Percentiles rank a stretch among this genome's conserved stretches.
Conservation (phyloP, 2,888 invertebrate genomes). For the Orthosia gothica region DNA sequence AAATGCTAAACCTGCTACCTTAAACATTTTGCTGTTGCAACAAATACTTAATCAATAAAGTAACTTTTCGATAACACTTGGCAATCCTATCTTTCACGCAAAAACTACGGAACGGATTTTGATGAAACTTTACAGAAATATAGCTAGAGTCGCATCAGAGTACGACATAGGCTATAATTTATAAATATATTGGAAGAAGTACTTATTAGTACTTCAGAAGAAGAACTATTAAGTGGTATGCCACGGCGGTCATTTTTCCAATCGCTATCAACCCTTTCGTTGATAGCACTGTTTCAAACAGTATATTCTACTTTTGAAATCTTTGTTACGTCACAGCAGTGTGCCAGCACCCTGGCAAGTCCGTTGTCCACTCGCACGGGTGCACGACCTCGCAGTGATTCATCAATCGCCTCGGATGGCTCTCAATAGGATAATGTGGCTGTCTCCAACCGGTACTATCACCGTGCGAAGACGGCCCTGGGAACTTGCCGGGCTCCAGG, state of each 20-base stretch:
- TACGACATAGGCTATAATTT: too few relatives aligned
- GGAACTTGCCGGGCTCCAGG: slow-evolving; percentile 42
- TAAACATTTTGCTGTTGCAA: not conserved
- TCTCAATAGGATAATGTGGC: slow-evolving; percentile 67
- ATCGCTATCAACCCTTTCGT: too few relatives aligned
- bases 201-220: too few relatives aligned
- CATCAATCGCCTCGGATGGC: slow-evolving; percentile 58
- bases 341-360: slow-evolving; percentile 29
- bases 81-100: too few relatives aligned
- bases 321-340: not conserved
- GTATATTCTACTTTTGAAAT: not conserved
- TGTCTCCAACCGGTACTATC: slow-evolving; percentile 42
- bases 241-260: too few relatives aligned
- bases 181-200: too few relatives aligned
- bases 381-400: slow-evolving; percentile 65
- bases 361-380: slow-evolving; percentile 53
- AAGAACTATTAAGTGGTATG: too few relatives aligned
- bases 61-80: too few relatives aligned
- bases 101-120: too few relatives aligned
- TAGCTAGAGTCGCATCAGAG: too few relatives aligned
- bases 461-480: slow-evolving; percentile 60
- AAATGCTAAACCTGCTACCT: not conserved
- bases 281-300: not conserved
- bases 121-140: too few relatives aligned
- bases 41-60: not conserved